Base-by-base conservation (phyloP, 2,888 invertebrate species). In the Tenthredo distinguenda region DNA sequence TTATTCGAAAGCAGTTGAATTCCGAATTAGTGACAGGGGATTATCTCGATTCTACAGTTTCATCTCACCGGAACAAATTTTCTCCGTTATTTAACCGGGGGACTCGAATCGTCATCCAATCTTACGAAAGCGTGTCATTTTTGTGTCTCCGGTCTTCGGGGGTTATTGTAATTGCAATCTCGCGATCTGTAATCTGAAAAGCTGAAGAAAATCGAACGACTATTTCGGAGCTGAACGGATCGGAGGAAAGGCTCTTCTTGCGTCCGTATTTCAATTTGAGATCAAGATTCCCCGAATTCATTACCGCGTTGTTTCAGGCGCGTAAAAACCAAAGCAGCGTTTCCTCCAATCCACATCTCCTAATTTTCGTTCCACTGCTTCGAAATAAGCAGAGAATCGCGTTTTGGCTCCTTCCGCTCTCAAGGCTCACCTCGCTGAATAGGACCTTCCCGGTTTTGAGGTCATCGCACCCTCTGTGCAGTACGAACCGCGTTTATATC, bases 401-500 rank as follows among this genome's bases (percentile, higher is more conserved):
- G 26, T 10, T 26, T 62, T 1, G 3, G 62, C 26, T 26, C 4
- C 26, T 62, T 62, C 55, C n/a, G 18, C 10, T 10, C 62, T 6
- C 12, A 43, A 43, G 2, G 31, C 72, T 74, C 72, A 92, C 92
- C 92, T 92, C 88, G 90, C 89, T 84, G 89, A 89, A 86, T 91
- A 91, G 88, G 91, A 91, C 88, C 91, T 92, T 88, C 89, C 91
- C 86, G 91, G 89, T 91, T 92, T 92, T 87, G 92, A 91, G 92
- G 92, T 91, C 92, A 92, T 92, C 90, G 92, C 90, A 90, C 92
- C 87, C 88, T 87, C 88, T 86, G 85, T 47, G 86, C 87, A 87
- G 89, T 89, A 90, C 89, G 50, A 72, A 79, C 62, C 84, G 84
- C 77, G 86, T 84, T 86, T 86, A 88, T 85, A 91, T 91, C 91